Base-by-base conservation (phyloP, 2,888 invertebrate species). In the Parelbella ahira region DNA sequence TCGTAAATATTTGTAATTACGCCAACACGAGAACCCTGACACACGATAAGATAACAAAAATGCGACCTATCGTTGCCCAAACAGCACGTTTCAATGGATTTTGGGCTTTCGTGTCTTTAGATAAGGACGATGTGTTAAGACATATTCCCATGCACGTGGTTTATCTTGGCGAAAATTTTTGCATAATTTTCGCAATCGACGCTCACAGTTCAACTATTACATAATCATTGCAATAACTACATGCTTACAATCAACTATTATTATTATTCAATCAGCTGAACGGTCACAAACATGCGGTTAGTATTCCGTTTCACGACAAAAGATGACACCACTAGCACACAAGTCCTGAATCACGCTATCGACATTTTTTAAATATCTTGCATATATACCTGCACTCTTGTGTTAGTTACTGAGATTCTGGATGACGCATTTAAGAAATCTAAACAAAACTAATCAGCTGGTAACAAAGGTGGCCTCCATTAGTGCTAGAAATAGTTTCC, bases 31-130 rank as follows among this genome's bases (percentile, higher is more conserved):
- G 23, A 29, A 38, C 38, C 23, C 23, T 28, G 37, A 8, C 36
- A n/a, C 7, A 3, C 32, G 39, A 39, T 39, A 45, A 45, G 36
- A 45, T 45, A 41, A 36, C 28, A 36, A 27, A 25, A 15, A 29
- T n/a, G 5, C 12, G 13, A 20, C 32, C 27, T 33, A 27, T 10
- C 32, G 24, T 20, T 7, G 3, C 15, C n/a, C n/a, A 2, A 10
- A 24, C n/a, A 13, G 20, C 19, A 25, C 25, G n/a, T 1, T 37
- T 12, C 30, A 38, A 24, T 9, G 30, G 30, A 38, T 30, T 38
- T 23, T 19, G 15, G 30, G n/a, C 18, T 10, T 23, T 38, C 37
- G 13, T 1, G 24, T 24, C 11, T 10, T 9, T 4, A 18, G 18
- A n/a, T 7, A 18, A 11, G 10, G 5, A 5, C 12, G 2, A 24